Evolutionary conservation across 2,113 vertebrate species (phyloP).

Genomic region (Upupa epops): DNA sequence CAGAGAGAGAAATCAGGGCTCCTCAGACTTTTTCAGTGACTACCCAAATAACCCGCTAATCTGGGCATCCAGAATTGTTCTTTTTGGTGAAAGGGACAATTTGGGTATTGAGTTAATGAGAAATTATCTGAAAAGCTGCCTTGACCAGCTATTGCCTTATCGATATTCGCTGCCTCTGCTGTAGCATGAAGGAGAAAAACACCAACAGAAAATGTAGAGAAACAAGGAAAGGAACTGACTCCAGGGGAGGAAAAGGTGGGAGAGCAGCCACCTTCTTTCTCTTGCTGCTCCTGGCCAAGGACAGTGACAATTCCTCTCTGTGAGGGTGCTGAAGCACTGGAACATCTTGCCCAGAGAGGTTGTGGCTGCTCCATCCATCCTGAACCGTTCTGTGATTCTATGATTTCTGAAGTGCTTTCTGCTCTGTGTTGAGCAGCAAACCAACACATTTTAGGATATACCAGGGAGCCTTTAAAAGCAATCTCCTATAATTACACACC

Average conservation of each 20-base stretch:
- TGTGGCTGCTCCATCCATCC: too few relatives aligned
- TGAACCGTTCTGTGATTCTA: too few relatives aligned
- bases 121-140: conserved; percentile 8
- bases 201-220: background rate
- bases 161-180: background rate
- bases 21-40: background rate
- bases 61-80: background rate
- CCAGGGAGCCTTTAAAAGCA: background rate
- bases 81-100: background rate
- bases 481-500: background rate
- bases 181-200: conserved; percentile 5
- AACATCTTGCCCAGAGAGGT: too few relatives aligned
- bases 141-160: background rate
- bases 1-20: background rate
- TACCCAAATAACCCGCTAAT: background rate
- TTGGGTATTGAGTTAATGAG: background rate
- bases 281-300: background rate
- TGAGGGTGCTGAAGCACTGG: too few relatives aligned
- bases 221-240: background rate
- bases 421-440: background rate
- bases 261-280: background rate
- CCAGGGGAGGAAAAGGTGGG: background rate
- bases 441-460: background rate
- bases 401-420: background rate
- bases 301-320: background rate